These are phyloP conservation scores for Acrocephalus scirpaceus DNA, from an alignment of 2,797 vertebrate genomes.

Conservation along the genomic window DNA sequence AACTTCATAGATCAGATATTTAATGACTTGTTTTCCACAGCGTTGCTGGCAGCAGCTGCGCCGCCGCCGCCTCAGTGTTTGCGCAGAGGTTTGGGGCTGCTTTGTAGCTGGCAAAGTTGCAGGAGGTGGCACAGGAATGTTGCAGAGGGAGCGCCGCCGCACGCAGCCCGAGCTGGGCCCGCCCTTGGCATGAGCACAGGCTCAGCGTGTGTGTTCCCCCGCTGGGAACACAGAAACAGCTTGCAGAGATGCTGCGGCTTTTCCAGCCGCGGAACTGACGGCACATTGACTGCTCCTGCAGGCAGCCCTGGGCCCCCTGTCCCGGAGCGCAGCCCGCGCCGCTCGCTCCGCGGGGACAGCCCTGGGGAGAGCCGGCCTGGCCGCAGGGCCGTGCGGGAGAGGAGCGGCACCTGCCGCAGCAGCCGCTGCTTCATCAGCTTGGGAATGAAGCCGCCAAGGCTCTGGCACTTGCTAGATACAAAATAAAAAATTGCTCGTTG, in stretches of 20 bases:
- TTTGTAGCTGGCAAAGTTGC: not conserved
- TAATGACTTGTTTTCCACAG: conserved; percentile 13
- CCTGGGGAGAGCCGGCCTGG: no score
- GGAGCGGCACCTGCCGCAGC: not conserved
- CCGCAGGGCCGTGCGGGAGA: not conserved
- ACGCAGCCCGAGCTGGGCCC: not conserved
- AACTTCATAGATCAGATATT: not conserved
- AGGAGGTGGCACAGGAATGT: not conserved
- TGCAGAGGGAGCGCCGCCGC: fast-evolving
- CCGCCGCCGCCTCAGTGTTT: not conserved
- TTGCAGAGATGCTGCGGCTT: not conserved
- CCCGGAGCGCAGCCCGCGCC: no score
- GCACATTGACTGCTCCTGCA: fast-evolving
- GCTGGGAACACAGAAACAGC: not conserved
- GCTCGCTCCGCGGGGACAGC: no score
- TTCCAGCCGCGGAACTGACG: fast-evolving
- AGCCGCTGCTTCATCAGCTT: not conserved
- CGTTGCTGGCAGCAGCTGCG: not conserved
- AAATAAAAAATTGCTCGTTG: not conserved
- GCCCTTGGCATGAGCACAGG: fast-evolving
- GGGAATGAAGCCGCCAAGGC: not conserved
- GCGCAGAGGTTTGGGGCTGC: not conserved
- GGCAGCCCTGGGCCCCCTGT: not conserved
- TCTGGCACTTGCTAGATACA: not conserved
- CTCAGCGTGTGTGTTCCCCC: not conserved